Conservation (phyloP, 2,888 invertebrate species). For the Caenorhabditis afra region DNA sequence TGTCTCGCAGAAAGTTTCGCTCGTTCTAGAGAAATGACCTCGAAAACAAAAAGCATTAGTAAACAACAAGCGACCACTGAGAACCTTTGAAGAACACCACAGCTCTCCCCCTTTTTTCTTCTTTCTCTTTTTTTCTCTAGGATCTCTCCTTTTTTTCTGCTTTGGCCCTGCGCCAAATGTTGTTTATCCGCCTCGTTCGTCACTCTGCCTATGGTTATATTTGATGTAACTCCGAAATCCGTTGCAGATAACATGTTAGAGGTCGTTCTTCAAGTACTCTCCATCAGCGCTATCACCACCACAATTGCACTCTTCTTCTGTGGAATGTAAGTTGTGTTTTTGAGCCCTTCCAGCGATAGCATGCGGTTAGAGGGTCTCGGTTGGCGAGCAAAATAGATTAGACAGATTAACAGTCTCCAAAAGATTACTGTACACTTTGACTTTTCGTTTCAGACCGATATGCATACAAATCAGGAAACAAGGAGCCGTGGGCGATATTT, state of each 20-base stretch:
- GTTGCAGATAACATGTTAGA: conserved; percentile 22
- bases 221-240: neutral
- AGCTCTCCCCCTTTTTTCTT: neutral
- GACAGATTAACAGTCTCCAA: no score
- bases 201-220: neutral
- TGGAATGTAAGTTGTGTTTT: conserved; percentile 86
- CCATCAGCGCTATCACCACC: conserved; percentile 85
- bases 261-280: conserved; percentile 71
- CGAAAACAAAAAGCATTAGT: neutral
- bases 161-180: neutral
- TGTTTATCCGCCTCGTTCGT: neutral
- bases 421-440: conserved; percentile 6
- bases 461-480: conserved; percentile 71
- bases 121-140: conserved; percentile 1
- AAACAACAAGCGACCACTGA: neutral
- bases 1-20: neutral
- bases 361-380: neutral
- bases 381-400: no score
- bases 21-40: neutral
- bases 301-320: conserved; percentile 90
- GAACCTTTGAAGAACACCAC: conserved; percentile 3
- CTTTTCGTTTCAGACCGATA: conserved; percentile 70
- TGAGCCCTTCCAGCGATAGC: conserved; percentile 13
- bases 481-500: conserved; percentile 73
- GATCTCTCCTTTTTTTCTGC: neutral